A percentile compares a stretch with the other conserved stretches of the same genome.
Conservation (phyloP, 2,113 vertebrate species). For the Malaclemys terrapin region DNA sequence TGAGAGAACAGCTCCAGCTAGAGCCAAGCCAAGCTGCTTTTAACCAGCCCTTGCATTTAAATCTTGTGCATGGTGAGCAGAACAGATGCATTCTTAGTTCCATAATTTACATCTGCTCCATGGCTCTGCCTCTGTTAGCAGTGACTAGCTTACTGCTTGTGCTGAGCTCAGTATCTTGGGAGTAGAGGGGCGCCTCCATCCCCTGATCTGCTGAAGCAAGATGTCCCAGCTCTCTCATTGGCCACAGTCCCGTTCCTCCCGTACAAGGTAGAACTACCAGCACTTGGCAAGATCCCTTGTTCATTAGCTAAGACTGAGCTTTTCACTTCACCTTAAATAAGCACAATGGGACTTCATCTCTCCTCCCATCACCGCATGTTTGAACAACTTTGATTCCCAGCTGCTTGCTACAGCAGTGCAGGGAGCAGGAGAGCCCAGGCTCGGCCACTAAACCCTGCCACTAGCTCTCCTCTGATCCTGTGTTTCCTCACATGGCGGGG, state of each 20-base stretch:
- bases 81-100: background rate
- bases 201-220: background rate
- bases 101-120: fast-evolving
- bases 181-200: background rate
- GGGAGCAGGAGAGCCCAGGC: background rate
- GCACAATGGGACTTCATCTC: background rate
- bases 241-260: fast-evolving
- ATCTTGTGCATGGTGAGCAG: background rate
- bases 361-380: background rate
- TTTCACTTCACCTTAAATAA: background rate
- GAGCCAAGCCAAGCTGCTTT: background rate
- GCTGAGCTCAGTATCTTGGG: background rate
- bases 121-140: background rate
- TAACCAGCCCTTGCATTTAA: background rate
- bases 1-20: background rate
- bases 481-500: too few species aligned
- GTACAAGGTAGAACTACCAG: background rate
- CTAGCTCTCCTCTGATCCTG: background rate
- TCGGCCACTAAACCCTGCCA: background rate
- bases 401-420: background rate
- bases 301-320: background rate
- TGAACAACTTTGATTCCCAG: background rate
- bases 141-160: fast-evolving
- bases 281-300: background rate
- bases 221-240: background rate